Evolutionary conservation across 2,888 invertebrate genomes (phyloP), one percentile per base, ranked within the genome.

Genomic region (Ophion costatus): DNA sequence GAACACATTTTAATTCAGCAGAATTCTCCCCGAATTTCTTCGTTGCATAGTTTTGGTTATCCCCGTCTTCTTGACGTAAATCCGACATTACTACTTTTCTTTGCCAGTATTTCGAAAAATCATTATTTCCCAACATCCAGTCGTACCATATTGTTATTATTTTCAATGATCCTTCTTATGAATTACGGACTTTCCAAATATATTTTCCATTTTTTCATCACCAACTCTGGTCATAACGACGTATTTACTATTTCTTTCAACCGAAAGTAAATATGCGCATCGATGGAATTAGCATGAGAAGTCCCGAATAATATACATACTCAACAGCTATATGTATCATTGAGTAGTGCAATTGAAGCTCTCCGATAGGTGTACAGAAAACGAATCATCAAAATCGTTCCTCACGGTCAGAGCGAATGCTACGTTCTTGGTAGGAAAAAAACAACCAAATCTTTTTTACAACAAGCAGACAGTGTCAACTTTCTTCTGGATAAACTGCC

Each of bases 341-440:
- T 51, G 64, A 29, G 24, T 57, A 70, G 70, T 75, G 22, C 64
- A 80, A 80, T 20, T 66, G 56, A 77, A 70, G 69, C 74, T 79
- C 75, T 70, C 51, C 22, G 51, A 38, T 73, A 71, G 59, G 17
- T 79, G 7, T 59, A 9, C 11, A 59, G 2, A 22, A 71, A 77
- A 57, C 73, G 42, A 83, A 66, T 83, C 45, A 61, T 78, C 67
- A 38, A 77, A 78, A 80, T 83, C 81, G 83, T 85, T 85, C 85
- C 85, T 85, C 80, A 64, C 67, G 80, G 80, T 70, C 80, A 71
- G 24, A 70, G 66, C 59, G 78, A 63, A 75, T 61, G 76, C 67
- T 22, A 66, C 17, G 56, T 22, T 57, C 29, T 45, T 20, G 14
- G 45, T 20, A 63, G 20, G 29, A 83, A 20, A 57, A 56, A 57